Evolutionary conservation across 2,797 vertebrate genomes (phyloP).

Genomic region (Hyperoplus lanceolatus): DNA sequence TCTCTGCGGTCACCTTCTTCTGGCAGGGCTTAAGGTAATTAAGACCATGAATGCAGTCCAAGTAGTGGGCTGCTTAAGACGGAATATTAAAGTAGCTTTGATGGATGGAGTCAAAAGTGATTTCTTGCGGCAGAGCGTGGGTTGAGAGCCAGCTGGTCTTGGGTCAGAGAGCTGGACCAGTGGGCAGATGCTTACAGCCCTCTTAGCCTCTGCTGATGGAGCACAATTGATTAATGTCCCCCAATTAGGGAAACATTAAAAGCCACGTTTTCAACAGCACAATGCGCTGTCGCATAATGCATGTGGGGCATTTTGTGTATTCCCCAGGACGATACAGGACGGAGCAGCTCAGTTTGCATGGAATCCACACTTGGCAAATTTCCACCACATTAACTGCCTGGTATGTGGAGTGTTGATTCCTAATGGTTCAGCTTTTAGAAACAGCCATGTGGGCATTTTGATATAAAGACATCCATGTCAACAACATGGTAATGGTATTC

Average conservation of each 20-base stretch:
- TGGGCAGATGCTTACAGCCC: slow-evolving; percentile 78
- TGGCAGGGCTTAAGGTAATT: slow-evolving; percentile 82
- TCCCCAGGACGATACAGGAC: slow-evolving; percentile 63
- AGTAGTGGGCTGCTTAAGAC: slow-evolving; percentile 78
- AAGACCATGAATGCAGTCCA: slow-evolving; percentile 74
- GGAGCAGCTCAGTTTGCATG: slow-evolving; percentile 66
- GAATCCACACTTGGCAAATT: slow-evolving; percentile 74
- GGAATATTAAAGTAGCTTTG: slow-evolving; percentile 87
- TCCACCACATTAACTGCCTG: slow-evolving; percentile 72
- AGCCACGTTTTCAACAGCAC: slow-evolving; percentile 79
- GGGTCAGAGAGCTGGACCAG: slow-evolving; percentile 74
- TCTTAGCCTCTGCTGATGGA: slow-evolving; percentile 83
- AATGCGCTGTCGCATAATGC: slow-evolving; percentile 73
- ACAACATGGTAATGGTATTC: slow-evolving; percentile 35
- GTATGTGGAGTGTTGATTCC: slow-evolving; percentile 65
- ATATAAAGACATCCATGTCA: slow-evolving; percentile 49
- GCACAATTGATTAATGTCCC: slow-evolving; percentile 85
- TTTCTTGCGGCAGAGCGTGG: slow-evolving; percentile 85
- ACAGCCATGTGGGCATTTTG: slow-evolving; percentile 30
- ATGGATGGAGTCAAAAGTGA: slow-evolving; percentile 89
- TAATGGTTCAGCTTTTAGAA: slow-evolving; percentile 66
- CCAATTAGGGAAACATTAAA: slow-evolving; percentile 87
- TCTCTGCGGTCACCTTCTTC: slow-evolving; percentile 76
- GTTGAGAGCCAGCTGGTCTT: slow-evolving; percentile 86
- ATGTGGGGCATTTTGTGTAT: slow-evolving; percentile 73